Conservation (phyloP, 2,888 invertebrate species). For the Pyrochroa serraticornis region DNA sequence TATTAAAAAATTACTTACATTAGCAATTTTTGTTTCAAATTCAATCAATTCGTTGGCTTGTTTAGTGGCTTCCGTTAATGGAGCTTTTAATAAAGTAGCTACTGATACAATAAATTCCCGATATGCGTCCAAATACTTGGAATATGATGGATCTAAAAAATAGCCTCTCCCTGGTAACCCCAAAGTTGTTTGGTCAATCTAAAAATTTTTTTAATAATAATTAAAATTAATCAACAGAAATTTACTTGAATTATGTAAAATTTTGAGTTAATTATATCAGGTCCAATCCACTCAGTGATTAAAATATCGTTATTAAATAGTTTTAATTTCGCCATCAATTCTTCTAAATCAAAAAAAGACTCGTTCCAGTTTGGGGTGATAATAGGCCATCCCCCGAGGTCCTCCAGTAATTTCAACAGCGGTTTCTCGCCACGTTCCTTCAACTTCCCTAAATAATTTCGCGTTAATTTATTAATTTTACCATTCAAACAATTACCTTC, state of each 20-base stretch:
- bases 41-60: slow-evolving; percentile 75
- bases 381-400: slow-evolving; percentile 91
- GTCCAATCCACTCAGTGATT: slow-evolving; percentile 81
- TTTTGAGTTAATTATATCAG: slow-evolving; percentile 92
- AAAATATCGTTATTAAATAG: slow-evolving; percentile 86
- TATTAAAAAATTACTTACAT: slow-evolving; percentile 51
- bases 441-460: slow-evolving; percentile 65
- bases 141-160: slow-evolving; percentile 71
- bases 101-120: slow-evolving; percentile 76
- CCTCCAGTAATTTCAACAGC: slow-evolving; percentile 68
- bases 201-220: slow-evolving; percentile 44
- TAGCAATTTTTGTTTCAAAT: slow-evolving; percentile 79
- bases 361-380: slow-evolving; percentile 69
- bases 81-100: slow-evolving; percentile 74
- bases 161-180: slow-evolving; percentile 78
- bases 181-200: slow-evolving; percentile 88
- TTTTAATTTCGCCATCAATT: slow-evolving; percentile 74
- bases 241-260: slow-evolving; percentile 80
- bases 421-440: slow-evolving; percentile 75
- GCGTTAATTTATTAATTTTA: slow-evolving; percentile 6
- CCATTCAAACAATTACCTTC: slow-evolving; percentile 52
- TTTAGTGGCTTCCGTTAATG: slow-evolving; percentile 63
- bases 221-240: slow-evolving; percentile 15
- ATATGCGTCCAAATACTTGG: slow-evolving; percentile 78
- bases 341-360: slow-evolving; percentile 72